Percentiles rank a stretch among this genome's conserved stretches.
Conservation (phyloP, 37 sponge, comb jelly and placozoan genomes). For the Hormiphora californensis region DNA sequence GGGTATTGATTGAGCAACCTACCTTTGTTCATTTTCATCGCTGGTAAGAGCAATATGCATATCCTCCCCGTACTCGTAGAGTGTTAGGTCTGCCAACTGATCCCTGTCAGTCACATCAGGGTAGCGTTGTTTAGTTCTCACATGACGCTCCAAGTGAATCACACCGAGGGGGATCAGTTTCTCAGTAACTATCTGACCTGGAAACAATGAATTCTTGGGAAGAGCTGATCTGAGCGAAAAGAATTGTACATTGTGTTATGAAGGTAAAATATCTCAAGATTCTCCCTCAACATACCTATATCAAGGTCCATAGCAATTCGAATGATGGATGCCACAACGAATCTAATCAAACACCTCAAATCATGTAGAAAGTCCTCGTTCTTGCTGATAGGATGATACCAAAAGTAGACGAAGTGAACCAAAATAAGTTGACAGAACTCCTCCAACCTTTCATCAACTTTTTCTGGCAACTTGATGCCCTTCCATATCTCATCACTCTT, state of each 20-base stretch:
- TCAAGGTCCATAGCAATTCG: not conserved
- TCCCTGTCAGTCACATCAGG: not conserved
- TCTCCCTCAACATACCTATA: slow-evolving; percentile 7
- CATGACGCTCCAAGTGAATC: not conserved
- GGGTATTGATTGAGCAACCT: not conserved
- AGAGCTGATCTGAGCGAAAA: not conserved
- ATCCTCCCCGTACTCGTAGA: slow-evolving; percentile 5
- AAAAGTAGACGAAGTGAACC: not conserved
- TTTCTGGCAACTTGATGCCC: slow-evolving; percentile 5
- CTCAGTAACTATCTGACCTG: not conserved
- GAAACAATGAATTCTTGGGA: not conserved
- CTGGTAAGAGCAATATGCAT: slow-evolving; percentile 25
- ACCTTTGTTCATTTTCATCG: not conserved
- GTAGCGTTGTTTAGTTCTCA: not conserved
- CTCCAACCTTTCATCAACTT: slow-evolving; percentile 1
- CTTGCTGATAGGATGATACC: slow-evolving; percentile 36
- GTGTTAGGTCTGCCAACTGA: not conserved
- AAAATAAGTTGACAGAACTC: slow-evolving; percentile 19
- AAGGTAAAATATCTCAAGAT: too few relatives aligned
- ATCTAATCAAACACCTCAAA: not conserved
- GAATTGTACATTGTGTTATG: not conserved
- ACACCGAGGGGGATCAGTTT: slow-evolving; percentile 1
- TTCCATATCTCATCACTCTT: slow-evolving; percentile 20
- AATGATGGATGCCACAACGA: slow-evolving; percentile 8
- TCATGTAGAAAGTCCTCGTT: slow-evolving; percentile 22